phyloP scores from a whole-genome alignment of 2,113 vertebrate species.

The Micromys minutus region DNA sequence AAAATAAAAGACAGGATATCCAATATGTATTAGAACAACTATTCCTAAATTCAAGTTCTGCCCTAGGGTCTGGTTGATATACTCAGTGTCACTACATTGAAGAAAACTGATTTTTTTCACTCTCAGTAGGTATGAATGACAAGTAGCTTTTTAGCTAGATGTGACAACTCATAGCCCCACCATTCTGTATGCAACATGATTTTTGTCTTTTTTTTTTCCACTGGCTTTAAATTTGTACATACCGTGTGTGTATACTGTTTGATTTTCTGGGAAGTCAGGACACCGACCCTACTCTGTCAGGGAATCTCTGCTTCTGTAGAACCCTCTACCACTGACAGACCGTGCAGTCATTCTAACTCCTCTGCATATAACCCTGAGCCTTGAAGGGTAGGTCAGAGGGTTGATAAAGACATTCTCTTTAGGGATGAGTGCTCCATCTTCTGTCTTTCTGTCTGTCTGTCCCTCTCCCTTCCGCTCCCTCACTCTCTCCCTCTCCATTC shows the following conservation, averaged over 20 bases:
- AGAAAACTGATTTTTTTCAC: not conserved
- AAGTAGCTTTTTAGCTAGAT: not conserved
- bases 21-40: not conserved
- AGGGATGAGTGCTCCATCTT: not conserved
- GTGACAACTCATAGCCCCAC: too few species aligned
- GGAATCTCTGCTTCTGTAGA: not conserved
- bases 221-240: not conserved
- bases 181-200: not conserved
- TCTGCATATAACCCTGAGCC: not conserved
- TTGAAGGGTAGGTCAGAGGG: not conserved
- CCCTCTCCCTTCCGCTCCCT: not conserved
- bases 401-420: not conserved
- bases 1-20: not conserved
- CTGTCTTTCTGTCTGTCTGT: too few species aligned
- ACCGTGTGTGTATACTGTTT: not conserved
- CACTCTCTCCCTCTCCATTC: too few species aligned
- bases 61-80: not conserved
- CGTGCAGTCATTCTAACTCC: not conserved
- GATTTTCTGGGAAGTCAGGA: not conserved
- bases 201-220: not conserved
- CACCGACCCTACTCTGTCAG: too few species aligned
- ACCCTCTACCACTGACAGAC: too few species aligned
- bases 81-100: not conserved
- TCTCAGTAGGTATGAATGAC: not conserved
- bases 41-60: not conserved